Base-by-base conservation (phyloP, 2,797 vertebrate species). In the Enteromius paludinosus region DNA sequence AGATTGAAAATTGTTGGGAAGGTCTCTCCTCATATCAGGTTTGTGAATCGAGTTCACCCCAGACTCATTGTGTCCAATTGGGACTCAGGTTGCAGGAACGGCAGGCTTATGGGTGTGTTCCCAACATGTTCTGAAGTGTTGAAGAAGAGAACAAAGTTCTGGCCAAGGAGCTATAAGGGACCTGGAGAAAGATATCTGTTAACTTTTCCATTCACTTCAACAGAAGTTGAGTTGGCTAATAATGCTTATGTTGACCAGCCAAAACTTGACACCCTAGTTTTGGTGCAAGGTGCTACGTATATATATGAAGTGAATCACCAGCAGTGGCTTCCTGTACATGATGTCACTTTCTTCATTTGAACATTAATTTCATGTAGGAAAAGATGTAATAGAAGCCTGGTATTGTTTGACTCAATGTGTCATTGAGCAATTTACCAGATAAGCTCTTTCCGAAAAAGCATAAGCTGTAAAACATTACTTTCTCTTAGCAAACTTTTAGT, bases 1-100 rank as follows among this genome's bases (percentile, higher is more conserved):
- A 23, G 52, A 10, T 69, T 6, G 62, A 18, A 38, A 86, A 45
- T 28, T 23, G 12, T 18, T 43, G 18, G 28, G 74, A 84, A 86
- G 71, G 79, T 23, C 81, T 84, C 69, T 61, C 17, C 69, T 33
- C 54, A 20, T 70, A 69, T 80, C 68, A 59, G 23, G 61, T 72
- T 66, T 3, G 56, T 62, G 28, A 72, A 61, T 43, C n/a, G 15
- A 41, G 20, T 69, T 49, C 49, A 30, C 7, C 54, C 79, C 45
- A 62, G 14, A 81, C 18, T 62, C 68, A 25, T 62, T 64, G 79
- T 81, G 68, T 72, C 52, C 43, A 72, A 10, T 47, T n/a, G 7
- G 52, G 12, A 38, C 38, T 74, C 49, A 47, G 59, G 84, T 70
- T 80, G 41, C 25, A 62, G 59, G 59, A 62, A 5, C 5, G 12